Evolutionary conservation across 1,140 invertebrate species (phyloP).

Genomic region (Mamestra configurata): DNA sequence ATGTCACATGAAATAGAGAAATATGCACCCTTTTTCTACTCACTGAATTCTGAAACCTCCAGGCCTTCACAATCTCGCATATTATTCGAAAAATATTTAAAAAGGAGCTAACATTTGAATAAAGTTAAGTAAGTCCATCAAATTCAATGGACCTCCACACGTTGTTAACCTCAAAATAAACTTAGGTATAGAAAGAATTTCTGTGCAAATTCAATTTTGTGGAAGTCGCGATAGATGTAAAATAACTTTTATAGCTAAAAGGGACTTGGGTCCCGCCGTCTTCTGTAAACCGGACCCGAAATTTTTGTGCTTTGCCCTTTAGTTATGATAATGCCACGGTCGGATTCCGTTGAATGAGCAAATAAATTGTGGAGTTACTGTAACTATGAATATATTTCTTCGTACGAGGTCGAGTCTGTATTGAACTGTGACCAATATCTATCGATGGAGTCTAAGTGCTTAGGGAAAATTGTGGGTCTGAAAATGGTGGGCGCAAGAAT

Average conservation of each 20-base stretch:
- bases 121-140: background rate
- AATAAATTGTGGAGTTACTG: slow-evolving; percentile 68
- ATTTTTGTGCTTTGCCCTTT: slow-evolving; percentile 73
- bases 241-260: slow-evolving; percentile 36
- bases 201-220: slow-evolving; percentile 38
- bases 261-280: slow-evolving; percentile 20
- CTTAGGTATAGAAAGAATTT: slow-evolving; percentile 16
- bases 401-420: slow-evolving; percentile 17
- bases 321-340: slow-evolving; percentile 76
- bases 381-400: slow-evolving; percentile 72
- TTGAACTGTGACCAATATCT: slow-evolving; percentile 32
- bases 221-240: slow-evolving; percentile 33
- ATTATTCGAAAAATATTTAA: background rate
- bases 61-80: too few relatives aligned
- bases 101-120: background rate
- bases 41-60: too few relatives aligned
- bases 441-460: slow-evolving; percentile 7
- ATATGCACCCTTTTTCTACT: too few relatives aligned
- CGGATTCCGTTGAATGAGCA: slow-evolving; percentile 70
- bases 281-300: slow-evolving; percentile 20
- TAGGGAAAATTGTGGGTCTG: background rate
- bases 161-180: slow-evolving; percentile 28
- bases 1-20: too few relatives aligned
- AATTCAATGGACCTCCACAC: slow-evolving; percentile 24
- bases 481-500: background rate